Base-by-base conservation (phyloP, 1,140 invertebrate genomes). In the Myzus persicae region DNA sequence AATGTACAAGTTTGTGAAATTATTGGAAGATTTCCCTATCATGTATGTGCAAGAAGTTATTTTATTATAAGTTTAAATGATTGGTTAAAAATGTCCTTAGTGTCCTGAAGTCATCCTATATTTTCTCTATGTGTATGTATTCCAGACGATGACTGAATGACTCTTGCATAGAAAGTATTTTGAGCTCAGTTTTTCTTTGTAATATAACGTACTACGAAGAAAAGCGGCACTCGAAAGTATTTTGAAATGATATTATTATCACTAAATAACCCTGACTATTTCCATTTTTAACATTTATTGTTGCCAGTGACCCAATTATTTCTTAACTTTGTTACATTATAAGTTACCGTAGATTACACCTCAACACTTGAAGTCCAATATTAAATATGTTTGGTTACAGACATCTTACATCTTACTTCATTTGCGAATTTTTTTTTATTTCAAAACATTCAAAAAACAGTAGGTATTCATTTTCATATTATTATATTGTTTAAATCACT, bases 401-500 rank as follows among this genome's bases (percentile, higher is more conserved):
- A 67, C n/a, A 76, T 76, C n/a, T 76, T 31, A n/a, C 31, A n/a
- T n/a, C n/a, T n/a, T n/a, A n/a, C n/a, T n/a, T n/a, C n/a, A n/a
- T n/a, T 31, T 67, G 59, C 0, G 59, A 67, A 18, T 48, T 48
- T 44, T 59, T 59, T 76, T 76, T 14, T n/a, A 36, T 36, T 48
- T n/a, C 44, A 22, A 48, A 88, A 46, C 89, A 38, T 59, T 90
- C 48, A 18, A 14, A 90, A 36, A 76, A 91, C 5, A 9, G 40
- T 81, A n/a, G n/a, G n/a, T n/a, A 81, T 40, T 91, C 42, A 42
- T 76, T 44, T 76, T 20, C 90, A 91, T 91, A 76, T 51, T 91
- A 76, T 51, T 51, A 90, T 20, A 91, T 91, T 81, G 36, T 91
- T 31, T 11, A 81, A 82, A 91, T 31, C 40, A 44, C 67, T 91